These are phyloP conservation scores for Perognathus longimembris DNA, from an alignment of 2,113 vertebrate species.

Conservation along the genomic window DNA sequence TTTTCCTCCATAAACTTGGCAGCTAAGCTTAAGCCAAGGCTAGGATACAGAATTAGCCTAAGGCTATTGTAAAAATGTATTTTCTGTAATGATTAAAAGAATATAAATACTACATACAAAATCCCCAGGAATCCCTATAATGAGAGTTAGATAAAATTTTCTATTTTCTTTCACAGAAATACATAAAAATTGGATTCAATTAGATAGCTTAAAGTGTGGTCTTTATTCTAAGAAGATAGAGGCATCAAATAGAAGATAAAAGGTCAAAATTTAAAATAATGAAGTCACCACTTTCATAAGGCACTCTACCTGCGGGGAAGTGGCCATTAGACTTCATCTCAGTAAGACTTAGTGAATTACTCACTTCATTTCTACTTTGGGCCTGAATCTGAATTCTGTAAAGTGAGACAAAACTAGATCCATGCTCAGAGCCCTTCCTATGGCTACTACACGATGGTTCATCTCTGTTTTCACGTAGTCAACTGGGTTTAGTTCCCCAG, in stretches of 20 bases:
- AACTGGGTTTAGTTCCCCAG: neutral
- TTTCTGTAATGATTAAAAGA: constrained; percentile 9
- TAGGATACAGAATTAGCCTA: neutral
- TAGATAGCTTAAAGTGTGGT: neutral
- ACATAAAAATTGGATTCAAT: neutral
- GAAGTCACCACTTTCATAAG: neutral
- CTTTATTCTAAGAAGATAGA: neutral
- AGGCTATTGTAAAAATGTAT: neutral
- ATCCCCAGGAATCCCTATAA: neutral
- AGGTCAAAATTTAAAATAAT: constrained; percentile 10
- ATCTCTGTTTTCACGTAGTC: neutral
- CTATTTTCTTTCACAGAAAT: constrained; percentile 23
- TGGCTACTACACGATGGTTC: neutral
- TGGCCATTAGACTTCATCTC: neutral
- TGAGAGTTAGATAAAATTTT: constrained; percentile 2
- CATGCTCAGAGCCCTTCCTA: neutral
- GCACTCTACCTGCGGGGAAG: neutral
- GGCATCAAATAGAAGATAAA: neutral
- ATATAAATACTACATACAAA: neutral
- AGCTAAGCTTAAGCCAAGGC: neutral
- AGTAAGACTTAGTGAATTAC: constrained; percentile 20
- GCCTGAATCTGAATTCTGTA: constrained; percentile 49
- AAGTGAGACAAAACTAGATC: neutral
- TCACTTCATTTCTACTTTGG: constrained; percentile 40
- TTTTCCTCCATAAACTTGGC: neutral